Evolutionary conservation across 2,888 invertebrate species (phyloP).

Genomic region (Drosophila anomalata): DNA sequence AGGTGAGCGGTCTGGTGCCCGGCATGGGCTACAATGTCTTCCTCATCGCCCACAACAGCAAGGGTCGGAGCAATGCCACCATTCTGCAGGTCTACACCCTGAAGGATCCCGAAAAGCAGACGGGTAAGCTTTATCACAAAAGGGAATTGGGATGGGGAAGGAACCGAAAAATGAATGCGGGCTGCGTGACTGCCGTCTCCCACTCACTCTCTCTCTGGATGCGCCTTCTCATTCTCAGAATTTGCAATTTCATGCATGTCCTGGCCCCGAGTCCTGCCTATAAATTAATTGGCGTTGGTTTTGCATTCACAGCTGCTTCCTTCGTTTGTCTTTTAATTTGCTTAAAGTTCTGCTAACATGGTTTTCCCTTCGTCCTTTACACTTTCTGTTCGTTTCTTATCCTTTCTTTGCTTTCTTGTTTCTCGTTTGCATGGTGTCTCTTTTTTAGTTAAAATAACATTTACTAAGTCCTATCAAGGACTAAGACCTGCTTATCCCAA

Average conservation of each 20-base stretch:
- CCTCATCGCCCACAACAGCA: constrained; percentile 89
- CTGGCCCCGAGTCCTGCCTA: constrained; percentile 46
- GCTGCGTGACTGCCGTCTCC: constrained; percentile 5
- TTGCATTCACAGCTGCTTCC: constrained; percentile 47
- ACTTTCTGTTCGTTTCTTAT: constrained; percentile 7
- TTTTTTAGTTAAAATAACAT: constrained; percentile 80
- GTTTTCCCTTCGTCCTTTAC: constrained; percentile 28
- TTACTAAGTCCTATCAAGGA: constrained; percentile 69
- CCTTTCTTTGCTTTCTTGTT: constrained; percentile 2
- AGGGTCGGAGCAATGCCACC: constrained; percentile 88
- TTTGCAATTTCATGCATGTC: constrained; percentile 74
- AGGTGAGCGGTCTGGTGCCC: constrained; percentile 87
- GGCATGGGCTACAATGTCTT: constrained; percentile 89
- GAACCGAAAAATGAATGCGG: constrained; percentile 30
- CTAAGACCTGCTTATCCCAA: constrained; percentile 50
- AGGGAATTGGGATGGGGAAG: constrained; percentile 2
- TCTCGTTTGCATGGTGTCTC: constrained; percentile 32
- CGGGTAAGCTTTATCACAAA: constrained; percentile 84
- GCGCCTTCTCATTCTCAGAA: constrained; percentile 8
- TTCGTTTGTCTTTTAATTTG: constrained; percentile 70
- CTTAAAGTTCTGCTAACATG: constrained; percentile 52
- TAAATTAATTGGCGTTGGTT: constrained; percentile 71
- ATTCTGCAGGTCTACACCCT: constrained; percentile 89
- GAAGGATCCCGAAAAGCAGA: constrained; percentile 89
- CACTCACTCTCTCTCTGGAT: background rate